A percentile compares a stretch with the other conserved stretches of the same genome.
Evolutionary conservation across 2,888 invertebrate genomes (phyloP).

Genomic region (Podotricha telesiphe): DNA sequence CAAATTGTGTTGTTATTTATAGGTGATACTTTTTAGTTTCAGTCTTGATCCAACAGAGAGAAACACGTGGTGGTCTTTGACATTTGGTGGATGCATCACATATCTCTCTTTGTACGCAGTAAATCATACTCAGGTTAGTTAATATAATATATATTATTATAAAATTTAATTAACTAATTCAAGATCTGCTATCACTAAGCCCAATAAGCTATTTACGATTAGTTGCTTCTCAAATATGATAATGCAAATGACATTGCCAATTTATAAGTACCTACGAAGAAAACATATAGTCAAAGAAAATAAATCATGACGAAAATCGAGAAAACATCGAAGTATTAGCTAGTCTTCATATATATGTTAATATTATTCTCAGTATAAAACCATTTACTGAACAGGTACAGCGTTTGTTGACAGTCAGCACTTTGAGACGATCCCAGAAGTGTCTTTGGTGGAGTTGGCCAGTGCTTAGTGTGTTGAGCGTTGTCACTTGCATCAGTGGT

Average conservation of each 20-base stretch:
- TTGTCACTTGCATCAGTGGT: slow-evolving; percentile 90
- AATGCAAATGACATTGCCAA: not conserved
- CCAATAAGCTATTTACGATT: not conserved
- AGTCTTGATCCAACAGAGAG: slow-evolving; percentile 91
- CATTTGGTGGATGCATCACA: slow-evolving; percentile 91
- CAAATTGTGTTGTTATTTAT: not conserved
- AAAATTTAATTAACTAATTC: not conserved
- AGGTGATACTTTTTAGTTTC: slow-evolving; percentile 78
- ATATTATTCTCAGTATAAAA: too few relatives aligned
- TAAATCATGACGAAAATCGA: too few relatives aligned
- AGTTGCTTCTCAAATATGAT: not conserved
- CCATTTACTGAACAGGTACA: slow-evolving; percentile 78
- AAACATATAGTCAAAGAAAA: too few relatives aligned
- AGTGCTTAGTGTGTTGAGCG: slow-evolving; percentile 88
- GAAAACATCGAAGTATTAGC: too few relatives aligned
- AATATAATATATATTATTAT: not conserved
- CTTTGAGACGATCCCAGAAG: slow-evolving; percentile 86
- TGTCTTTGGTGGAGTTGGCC: slow-evolving; percentile 93
- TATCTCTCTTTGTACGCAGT: slow-evolving; percentile 93
- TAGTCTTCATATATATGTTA: too few relatives aligned
- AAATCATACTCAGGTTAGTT: slow-evolving; percentile 89
- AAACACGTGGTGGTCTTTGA: slow-evolving; percentile 92
- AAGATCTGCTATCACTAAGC: not conserved
- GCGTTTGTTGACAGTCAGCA: slow-evolving; percentile 87
- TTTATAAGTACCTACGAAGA: not conserved